Percentiles rank a stretch among this genome's conserved stretches.
phyloP scores from a whole-genome alignment of 2,113 vertebrate species.

The Lepus europaeus region DNA sequence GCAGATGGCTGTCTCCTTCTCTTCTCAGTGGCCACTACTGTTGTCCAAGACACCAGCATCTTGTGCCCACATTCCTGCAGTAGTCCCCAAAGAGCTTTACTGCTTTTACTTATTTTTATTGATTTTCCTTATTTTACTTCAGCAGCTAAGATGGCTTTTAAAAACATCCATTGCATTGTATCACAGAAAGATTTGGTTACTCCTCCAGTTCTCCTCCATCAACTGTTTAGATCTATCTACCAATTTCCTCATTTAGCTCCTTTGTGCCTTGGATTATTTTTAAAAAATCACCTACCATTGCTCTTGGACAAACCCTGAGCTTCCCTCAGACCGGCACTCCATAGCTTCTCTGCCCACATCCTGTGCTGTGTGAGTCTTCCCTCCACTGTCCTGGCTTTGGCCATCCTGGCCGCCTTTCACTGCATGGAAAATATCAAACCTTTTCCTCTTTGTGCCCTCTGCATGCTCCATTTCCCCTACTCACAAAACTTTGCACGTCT shows the following conservation, averaged over 20 bases:
- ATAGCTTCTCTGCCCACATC: fast-evolving
- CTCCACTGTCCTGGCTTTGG: background rate
- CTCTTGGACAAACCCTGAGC: background rate
- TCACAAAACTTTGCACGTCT: background rate
- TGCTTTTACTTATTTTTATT: background rate
- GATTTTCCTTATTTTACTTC: background rate
- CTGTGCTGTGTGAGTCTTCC: fast-evolving
- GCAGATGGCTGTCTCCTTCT: background rate
- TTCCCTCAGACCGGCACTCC: background rate
- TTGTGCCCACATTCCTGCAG: background rate
- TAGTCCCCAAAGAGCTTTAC: background rate
- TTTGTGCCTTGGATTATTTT: background rate
- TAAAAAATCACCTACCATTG: background rate
- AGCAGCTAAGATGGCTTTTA: background rate
- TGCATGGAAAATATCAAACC: background rate
- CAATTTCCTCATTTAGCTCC: background rate
- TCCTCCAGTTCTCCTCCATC: background rate
- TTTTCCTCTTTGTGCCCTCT: background rate
- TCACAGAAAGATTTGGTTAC: background rate
- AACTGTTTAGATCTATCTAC: background rate
- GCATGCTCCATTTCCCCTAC: background rate
- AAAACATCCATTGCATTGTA: background rate
- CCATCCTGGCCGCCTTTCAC: background rate
- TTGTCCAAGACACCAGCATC: background rate
- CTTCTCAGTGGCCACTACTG: background rate